Evolutionary conservation across 2,113 vertebrate genomes (phyloP).

Genomic region (Cacatua alba): DNA sequence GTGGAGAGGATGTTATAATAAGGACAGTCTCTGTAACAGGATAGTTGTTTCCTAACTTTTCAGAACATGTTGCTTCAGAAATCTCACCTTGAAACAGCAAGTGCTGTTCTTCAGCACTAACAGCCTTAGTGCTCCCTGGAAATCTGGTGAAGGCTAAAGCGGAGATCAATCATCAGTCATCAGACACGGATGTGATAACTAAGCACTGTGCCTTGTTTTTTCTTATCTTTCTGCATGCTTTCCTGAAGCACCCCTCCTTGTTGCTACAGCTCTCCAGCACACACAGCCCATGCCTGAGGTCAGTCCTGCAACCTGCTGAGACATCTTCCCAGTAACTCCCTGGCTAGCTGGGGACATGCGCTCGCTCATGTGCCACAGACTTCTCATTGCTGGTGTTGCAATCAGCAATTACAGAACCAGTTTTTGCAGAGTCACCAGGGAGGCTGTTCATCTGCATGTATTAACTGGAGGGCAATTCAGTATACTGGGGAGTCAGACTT

Average conservation of each 20-base stretch:
- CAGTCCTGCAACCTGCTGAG: too few species aligned
- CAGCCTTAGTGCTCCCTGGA: neutral
- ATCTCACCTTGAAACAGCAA: neutral
- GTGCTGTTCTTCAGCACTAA: too few species aligned
- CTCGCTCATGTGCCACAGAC: fast-evolving
- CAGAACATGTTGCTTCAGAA: neutral
- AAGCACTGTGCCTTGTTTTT: too few species aligned
- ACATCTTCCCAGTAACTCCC: neutral
- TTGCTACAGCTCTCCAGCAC: neutral
- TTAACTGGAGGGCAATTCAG: neutral
- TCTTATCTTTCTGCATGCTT: too few species aligned
- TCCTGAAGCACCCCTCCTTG: neutral
- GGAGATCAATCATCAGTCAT: neutral
- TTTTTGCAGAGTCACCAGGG: neutral
- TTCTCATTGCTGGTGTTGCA: neutral
- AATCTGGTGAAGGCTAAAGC: neutral
- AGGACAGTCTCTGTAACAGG: neutral
- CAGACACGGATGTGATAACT: neutral
- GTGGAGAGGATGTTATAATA: neutral
- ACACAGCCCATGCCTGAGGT: fast-evolving
- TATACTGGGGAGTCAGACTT: neutral
- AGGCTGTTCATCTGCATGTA: neutral
- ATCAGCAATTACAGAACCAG: neutral
- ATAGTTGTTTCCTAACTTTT: neutral
- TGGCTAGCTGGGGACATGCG: fast-evolving